These are phyloP conservation scores for Thalassoma bifasciatum DNA, from an alignment of 2,113 vertebrate species.

Conservation along the genomic window DNA sequence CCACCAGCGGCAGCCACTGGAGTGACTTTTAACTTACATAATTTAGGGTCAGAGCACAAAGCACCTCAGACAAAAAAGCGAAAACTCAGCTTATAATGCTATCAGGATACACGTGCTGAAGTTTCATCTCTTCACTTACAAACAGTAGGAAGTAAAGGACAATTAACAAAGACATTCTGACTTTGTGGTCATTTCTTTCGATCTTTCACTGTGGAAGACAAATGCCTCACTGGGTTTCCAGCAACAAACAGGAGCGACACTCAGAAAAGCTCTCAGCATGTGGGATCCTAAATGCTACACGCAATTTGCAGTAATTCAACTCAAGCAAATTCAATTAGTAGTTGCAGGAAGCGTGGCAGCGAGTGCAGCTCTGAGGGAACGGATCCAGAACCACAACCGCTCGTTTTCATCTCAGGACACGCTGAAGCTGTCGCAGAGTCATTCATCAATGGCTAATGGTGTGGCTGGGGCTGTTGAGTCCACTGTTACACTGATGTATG, in stretches of 20 bases:
- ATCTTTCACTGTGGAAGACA: slow-evolving; percentile 3
- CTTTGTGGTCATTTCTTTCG: not conserved
- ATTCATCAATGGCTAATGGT: slow-evolving; percentile 71
- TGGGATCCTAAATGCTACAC: slow-evolving; percentile 9
- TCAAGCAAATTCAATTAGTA: slow-evolving; percentile 32
- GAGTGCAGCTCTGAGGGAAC: not conserved
- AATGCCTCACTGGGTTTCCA: not conserved
- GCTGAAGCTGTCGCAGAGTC: slow-evolving; percentile 5
- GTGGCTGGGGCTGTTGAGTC: slow-evolving; percentile 51
- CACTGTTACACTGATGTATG: slow-evolving; percentile 66
- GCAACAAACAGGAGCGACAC: not conserved
- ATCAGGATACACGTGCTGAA: slow-evolving; percentile 3
- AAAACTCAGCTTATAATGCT: not conserved
- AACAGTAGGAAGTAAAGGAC: not conserved
- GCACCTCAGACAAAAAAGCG: not conserved
- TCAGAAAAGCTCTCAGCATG: not conserved
- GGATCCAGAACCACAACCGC: slow-evolving; percentile 39
- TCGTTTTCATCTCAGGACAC: slow-evolving; percentile 16
- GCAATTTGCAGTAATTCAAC: slow-evolving; percentile 17
- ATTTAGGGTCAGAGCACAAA: slow-evolving; percentile 3
- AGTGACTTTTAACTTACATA: slow-evolving; percentile 16
- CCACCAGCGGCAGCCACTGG: not conserved
- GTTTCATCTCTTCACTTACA: not conserved
- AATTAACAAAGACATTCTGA: not conserved
- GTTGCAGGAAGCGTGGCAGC: not conserved